Evolutionary conservation across 2,888 invertebrate species (phyloP), one percentile per base, ranked within the genome.

Genomic region (Aphodius granarius): DNA sequence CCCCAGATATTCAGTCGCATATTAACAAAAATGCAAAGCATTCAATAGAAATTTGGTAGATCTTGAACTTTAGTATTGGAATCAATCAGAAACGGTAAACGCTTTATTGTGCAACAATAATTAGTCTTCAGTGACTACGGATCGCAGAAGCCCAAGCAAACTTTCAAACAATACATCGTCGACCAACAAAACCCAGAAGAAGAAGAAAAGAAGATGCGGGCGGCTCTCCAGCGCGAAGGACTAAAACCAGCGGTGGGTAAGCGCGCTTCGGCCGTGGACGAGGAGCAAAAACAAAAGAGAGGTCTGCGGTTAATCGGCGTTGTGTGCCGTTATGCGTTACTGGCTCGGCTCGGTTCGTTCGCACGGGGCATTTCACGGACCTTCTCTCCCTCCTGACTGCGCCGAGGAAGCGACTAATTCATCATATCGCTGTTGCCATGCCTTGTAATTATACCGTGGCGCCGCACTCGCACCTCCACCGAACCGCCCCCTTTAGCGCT

Each of bases 381-480:
- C 72, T 13, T 43, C 23, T 23, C 23, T 23, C 23, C 9, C 43
- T 43, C 43, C 13, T 43, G 43, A 43, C 43, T 43, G 43, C 78
- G 79, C 79, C 81, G 78, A 81, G 81, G 82, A 81, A 84, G 83
- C 85, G 83, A 83, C 85, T 86, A 86, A 86, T 86, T 86, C 85
- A 86, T 86, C 86, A 86, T 85, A 85, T 86, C 84, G 83, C 81
- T 82, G 84, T 82, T 82, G 83, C 82, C 82, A 81, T 81, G 85
- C 85, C 86, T 84, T 86, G 86, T 86, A 86, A 87, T 87, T 86
- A 87, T 83, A 75, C 79, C 81, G 75, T 80, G 82, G 84, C 83
- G 84, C 85, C 86, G 86, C 84, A 84, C 83, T 84, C 83, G 74
- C 77, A 75, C 77, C 77, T 77, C 74, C 77, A 70, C 74, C 72